Evolutionary conservation across 2,113 vertebrate species (phyloP).

Genomic region (Setophaga petechia): DNA sequence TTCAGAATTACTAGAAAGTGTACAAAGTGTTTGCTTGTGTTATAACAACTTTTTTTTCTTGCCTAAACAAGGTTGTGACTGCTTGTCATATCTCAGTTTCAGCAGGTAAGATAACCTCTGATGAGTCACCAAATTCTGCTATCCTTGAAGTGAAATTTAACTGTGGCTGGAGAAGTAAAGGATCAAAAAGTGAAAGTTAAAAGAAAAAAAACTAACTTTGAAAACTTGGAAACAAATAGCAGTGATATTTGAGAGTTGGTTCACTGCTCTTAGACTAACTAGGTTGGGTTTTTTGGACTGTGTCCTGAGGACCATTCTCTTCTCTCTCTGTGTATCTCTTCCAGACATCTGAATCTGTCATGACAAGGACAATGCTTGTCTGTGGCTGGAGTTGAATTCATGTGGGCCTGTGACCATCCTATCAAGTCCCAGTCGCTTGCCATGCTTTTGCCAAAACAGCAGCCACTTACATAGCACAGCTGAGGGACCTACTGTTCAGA

Average conservation of each 20-base stretch:
- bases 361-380: not conserved
- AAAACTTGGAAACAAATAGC: not conserved
- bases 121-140: not conserved
- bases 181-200: not conserved
- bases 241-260: not conserved
- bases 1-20: not conserved
- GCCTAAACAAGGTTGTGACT: not conserved
- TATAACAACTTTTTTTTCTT: not conserved
- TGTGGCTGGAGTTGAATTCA: not conserved
- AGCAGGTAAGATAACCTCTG: not conserved
- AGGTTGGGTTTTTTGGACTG: not conserved
- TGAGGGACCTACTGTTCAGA: not conserved
- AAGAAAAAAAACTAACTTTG: not conserved
- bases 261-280: not conserved
- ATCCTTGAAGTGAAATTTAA: not conserved
- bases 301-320: not conserved
- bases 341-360: not conserved
- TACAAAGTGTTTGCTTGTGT: not conserved
- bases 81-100: not conserved
- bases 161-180: not conserved
- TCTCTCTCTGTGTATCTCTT: not conserved
- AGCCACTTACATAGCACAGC: fast-evolving
- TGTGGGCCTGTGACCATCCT: fast-evolving
- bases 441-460: not conserved
- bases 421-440: not conserved